A percentile compares a stretch with the other conserved stretches of the same genome.
phyloP scores from a whole-genome alignment of 2,113 vertebrate genomes.

The Marcusenius ussheri region DNA sequence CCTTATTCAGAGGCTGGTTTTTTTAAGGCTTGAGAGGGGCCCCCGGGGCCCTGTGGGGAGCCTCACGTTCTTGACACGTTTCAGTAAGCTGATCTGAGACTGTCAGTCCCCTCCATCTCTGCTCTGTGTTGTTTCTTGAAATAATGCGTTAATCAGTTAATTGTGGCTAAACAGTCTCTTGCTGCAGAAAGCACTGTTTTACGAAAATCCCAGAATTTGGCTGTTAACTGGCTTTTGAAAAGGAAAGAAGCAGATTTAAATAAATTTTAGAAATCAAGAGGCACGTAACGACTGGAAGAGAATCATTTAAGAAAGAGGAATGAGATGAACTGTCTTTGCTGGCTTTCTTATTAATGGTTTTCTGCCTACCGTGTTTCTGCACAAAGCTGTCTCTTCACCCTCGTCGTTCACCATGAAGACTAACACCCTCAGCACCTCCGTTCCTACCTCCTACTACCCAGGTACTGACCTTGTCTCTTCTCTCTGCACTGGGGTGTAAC shows the following conservation, averaged over 20 bases:
- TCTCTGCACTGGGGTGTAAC: neutral
- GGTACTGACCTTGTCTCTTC: constrained; percentile 61
- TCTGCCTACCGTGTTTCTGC: constrained; percentile 38
- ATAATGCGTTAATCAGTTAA: neutral
- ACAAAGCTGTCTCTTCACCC: constrained; percentile 82
- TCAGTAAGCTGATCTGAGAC: neutral
- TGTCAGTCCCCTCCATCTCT: neutral
- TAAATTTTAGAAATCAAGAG: neutral
- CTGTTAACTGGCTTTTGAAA: neutral
- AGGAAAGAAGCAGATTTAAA: neutral
- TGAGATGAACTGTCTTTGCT: too few species aligned
- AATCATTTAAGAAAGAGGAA: neutral
- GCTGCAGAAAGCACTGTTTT: neutral
- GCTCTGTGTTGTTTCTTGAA: neutral
- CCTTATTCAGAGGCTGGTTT: neutral
- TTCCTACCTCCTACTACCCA: constrained; percentile 92
- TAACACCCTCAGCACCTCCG: constrained; percentile 84
- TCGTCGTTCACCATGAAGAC: constrained; percentile 96
- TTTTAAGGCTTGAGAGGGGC: neutral
- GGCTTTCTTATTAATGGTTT: constrained; percentile 32
- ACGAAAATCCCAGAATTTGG: neutral
- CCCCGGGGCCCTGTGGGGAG: neutral
- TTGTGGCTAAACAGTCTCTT: neutral
- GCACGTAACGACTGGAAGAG: neutral
- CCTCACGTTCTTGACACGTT: neutral